Base-by-base conservation (phyloP, 1,140 invertebrate genomes). In the Agraylea sexmaculata region DNA sequence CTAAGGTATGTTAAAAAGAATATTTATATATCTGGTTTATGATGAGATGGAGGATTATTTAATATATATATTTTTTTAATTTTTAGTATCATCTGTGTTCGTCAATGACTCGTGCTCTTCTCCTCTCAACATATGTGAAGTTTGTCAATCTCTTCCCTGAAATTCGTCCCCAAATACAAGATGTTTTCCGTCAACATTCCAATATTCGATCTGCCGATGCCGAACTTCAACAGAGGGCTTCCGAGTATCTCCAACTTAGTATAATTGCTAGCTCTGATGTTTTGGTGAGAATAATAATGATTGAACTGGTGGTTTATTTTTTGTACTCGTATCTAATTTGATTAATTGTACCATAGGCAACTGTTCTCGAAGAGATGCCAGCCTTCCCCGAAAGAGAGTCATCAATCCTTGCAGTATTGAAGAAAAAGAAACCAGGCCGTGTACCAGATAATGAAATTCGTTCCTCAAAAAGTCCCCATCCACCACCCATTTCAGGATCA, bases 101-200 rank as follows among this genome's bases (percentile, higher is more conserved):
- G 38, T 83, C 92, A 31, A 84, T 88, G 67, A 99, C 96, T 2
- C 76, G 95, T 52, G 94, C 93, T 37, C 69, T 99, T 6, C 66
- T 99, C 13, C 71, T 99, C 17, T 97, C 95, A 16, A 98, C 96
- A 1, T 99, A 99, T 54, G 92, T 99, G 37, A 99, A 99, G 68
- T 98, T 99, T 62, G 86, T 98, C 41, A 99, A 99, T 71, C 70
- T 99, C 13, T 99, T 99, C 66, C 93, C 94, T 20, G 96, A 99
- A 73, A 98, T 99, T 52, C 91, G 95, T 68, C 71, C 70, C 41
- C 83, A 92, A 54, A 95, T 99, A 41, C 93, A 99, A 68, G 88
- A 95, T 59, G 90, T 99, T 37, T 88, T 99, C 53, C 78, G 77
- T 51, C 88, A 91, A 59, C 88, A 99, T 58, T 95, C 90, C 57